Conservation (phyloP, 64 coral and sea anemone species). For the Montipora efflorescens region DNA sequence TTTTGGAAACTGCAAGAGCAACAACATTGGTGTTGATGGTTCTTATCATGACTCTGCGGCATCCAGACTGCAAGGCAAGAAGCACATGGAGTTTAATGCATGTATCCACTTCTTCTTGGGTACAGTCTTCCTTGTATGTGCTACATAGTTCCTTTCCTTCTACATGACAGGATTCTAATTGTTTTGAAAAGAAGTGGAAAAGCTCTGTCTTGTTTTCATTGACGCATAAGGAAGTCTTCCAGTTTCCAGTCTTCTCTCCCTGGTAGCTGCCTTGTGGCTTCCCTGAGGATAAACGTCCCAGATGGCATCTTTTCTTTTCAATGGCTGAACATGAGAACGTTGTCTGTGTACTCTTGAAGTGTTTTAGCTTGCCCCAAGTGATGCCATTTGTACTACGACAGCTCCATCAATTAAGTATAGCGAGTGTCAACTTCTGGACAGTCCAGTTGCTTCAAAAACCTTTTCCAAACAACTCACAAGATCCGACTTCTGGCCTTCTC, state of each 20-base stretch:
- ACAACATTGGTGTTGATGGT: constrained; percentile 59
- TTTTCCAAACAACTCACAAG: neutral
- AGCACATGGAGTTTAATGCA: constrained; percentile 39
- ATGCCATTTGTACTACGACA: constrained; percentile 21
- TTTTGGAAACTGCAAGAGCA: constrained; percentile 34
- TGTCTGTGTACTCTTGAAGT: neutral
- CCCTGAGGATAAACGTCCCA: no score
- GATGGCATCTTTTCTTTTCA: no score
- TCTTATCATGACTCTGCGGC: constrained; percentile 6
- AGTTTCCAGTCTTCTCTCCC: constrained; percentile 16
- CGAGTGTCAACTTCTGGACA: neutral
- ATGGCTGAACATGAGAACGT: no score
- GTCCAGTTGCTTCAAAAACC: neutral
- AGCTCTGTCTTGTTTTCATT: constrained; percentile 20
- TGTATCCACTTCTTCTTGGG: constrained; percentile 73
- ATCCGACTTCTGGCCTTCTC: constrained; percentile 24
- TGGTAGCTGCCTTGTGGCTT: neutral
- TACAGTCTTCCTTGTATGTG: constrained; percentile 19
- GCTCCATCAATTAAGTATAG: constrained; percentile 33
- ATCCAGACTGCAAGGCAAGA: neutral
- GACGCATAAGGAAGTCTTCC: neutral
- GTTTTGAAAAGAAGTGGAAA: constrained; percentile 28
- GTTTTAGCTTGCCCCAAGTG: neutral
- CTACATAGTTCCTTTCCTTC: constrained; percentile 4
- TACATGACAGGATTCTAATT: constrained; percentile 3